A percentile compares a stretch with the other conserved stretches of the same genome.
Conservation (phyloP, 1,140 invertebrate species). For the Drosophila pallidifrons region DNA sequence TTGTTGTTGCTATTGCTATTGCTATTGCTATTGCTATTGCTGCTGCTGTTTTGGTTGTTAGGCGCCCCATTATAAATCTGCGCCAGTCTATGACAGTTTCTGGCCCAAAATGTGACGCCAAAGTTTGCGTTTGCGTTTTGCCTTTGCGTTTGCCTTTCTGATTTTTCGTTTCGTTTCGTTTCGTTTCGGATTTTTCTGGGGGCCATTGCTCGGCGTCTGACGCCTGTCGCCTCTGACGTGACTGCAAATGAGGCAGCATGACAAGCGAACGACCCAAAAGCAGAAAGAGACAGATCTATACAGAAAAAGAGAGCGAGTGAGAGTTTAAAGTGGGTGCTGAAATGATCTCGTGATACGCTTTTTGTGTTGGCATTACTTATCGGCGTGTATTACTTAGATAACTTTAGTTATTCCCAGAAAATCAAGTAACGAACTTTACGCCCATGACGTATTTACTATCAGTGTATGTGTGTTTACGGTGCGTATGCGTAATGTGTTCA, state of each 20-base stretch:
- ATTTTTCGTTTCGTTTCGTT: conserved; percentile 39
- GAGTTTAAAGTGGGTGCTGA: conserved; percentile 51
- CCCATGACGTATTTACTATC: conserved; percentile 53
- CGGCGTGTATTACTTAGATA: conserved; percentile 58
- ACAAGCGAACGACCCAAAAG: conserved; percentile 12
- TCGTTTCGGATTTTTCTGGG: conserved; percentile 51
- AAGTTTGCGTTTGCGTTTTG: conserved; percentile 47
- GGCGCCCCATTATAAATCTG: conserved; percentile 80
- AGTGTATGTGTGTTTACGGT: not conserved
- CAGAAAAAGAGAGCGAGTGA: conserved; percentile 12
- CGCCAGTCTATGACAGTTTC: conserved; percentile 78
- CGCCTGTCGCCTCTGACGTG: conserved; percentile 67
- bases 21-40: conserved; percentile 27
- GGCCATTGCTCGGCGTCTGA: conserved; percentile 73
- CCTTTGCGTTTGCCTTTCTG: conserved; percentile 29
- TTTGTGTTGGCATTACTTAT: conserved; percentile 53
- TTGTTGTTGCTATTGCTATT: not conserved
- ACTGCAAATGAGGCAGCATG: conserved; percentile 71
- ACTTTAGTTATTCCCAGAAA: conserved; percentile 50
- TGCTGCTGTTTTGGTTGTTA: conserved; percentile 54
- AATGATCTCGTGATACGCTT: conserved; percentile 48
- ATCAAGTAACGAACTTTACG: conserved; percentile 68
- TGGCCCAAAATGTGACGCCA: conserved; percentile 52
- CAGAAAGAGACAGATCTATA: conserved; percentile 17
- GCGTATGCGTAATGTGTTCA: conserved; percentile 41